Conservation (phyloP, 2,888 invertebrate genomes). For the Brachyptera risi region DNA sequence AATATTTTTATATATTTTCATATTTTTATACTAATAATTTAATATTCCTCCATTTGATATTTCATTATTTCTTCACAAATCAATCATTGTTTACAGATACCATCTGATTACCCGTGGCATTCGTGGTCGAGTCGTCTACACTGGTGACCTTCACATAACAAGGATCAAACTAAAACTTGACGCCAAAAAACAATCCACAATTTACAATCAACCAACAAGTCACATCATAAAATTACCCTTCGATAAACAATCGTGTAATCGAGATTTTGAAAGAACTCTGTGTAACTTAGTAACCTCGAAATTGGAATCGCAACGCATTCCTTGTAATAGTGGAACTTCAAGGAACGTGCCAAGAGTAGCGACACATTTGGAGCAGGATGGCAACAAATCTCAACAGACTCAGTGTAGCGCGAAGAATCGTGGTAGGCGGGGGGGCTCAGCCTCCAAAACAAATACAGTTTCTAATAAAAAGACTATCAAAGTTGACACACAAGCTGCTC, state of each 20-base stretch:
- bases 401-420: neutral
- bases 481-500: too few species aligned
- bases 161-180: neutral
- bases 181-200: neutral
- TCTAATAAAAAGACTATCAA: too few species aligned
- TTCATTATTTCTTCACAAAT: too few species aligned
- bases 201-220: neutral
- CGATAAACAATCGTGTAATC: neutral
- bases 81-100: neutral
- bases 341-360: conserved; percentile 23
- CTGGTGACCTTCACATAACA: neutral
- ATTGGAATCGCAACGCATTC: neutral
- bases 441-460: too few species aligned
- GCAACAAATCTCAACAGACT: conserved; percentile 27
- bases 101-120: neutral
- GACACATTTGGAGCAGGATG: conserved; percentile 22
- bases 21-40: too few species aligned
- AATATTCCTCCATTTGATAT: too few species aligned
- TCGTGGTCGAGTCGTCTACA: neutral
- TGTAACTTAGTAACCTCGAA: neutral
- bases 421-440: too few species aligned
- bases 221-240: neutral
- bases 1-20: too few species aligned
- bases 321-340: too few species aligned
- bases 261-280: neutral